A percentile compares a stretch with the other conserved stretches of the same genome.
phyloP scores from a whole-genome alignment of 2,888 invertebrate genomes.

The Toxonevra muliebris region DNA sequence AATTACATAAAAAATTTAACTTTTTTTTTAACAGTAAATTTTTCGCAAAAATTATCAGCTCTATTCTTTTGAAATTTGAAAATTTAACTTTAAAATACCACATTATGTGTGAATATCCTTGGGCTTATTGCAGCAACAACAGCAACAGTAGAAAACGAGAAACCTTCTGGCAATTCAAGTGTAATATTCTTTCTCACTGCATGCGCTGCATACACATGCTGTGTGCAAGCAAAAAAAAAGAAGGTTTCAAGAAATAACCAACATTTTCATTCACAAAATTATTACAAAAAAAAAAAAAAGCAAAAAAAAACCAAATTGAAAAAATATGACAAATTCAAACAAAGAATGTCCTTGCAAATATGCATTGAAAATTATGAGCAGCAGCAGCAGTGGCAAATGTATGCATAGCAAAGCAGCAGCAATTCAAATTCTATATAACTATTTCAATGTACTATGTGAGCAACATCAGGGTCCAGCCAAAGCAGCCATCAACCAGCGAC shows the following conservation, averaged over 20 bases:
- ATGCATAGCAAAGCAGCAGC: not conserved
- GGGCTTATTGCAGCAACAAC: slow-evolving; percentile 11
- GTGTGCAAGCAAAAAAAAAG: no score
- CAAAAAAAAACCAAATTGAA: not conserved
- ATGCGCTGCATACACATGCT: not conserved
- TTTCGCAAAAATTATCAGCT: no score
- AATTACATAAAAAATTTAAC: no score
- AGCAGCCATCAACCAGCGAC: not conserved
- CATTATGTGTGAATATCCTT: slow-evolving; percentile 7
- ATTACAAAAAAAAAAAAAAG: not conserved
- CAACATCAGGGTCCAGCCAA: not conserved
- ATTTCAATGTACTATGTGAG: not conserved
- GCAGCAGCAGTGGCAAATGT: not conserved
- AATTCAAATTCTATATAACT: not conserved
- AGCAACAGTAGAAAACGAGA: not conserved
- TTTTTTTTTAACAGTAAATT: no score
- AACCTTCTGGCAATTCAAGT: slow-evolving; percentile 20
- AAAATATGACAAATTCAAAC: slow-evolving; percentile 20
- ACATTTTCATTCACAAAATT: not conserved
- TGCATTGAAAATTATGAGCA: slow-evolving; percentile 24
- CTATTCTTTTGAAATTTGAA: no score
- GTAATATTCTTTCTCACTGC: slow-evolving; percentile 3
- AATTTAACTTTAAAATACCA: no score
- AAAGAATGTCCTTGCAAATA: slow-evolving; percentile 23
- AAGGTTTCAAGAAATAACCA: not conserved